A percentile compares a stretch with the other conserved stretches of the same genome.
Evolutionary conservation across 2,888 invertebrate species (phyloP).

Genomic region (Diadegma fenestrale): DNA sequence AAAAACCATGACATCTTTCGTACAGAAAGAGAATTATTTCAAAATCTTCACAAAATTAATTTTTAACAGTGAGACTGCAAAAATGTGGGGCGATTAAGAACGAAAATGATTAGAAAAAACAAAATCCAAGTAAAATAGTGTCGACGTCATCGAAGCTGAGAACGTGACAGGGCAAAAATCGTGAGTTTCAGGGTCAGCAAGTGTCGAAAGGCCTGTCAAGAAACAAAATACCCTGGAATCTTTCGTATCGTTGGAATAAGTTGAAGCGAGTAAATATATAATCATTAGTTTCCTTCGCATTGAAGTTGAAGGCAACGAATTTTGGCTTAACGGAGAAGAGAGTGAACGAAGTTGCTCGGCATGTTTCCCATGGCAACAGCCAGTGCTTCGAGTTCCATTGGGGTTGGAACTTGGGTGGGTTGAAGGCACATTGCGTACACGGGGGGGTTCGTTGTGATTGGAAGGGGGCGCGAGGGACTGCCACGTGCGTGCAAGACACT

Average conservation of each 20-base stretch:
- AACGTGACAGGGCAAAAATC: not conserved
- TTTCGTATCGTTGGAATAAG: not conserved
- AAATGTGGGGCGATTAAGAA: too few species aligned
- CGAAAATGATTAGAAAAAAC: too few species aligned
- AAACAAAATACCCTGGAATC: not conserved
- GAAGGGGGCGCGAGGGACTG: slow-evolving; percentile 72
- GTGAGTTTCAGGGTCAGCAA: not conserved
- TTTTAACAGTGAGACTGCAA: not conserved
- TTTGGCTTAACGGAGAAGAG: slow-evolving; percentile 82
- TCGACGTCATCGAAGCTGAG: not conserved
- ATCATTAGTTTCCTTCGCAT: not conserved
- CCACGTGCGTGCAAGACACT: slow-evolving; percentile 75
- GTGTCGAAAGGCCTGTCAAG: not conserved
- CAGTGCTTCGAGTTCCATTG: slow-evolving; percentile 44
- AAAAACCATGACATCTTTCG: too few species aligned
- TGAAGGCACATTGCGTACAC: slow-evolving; percentile 52
- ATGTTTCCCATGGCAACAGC: slow-evolving; percentile 79
- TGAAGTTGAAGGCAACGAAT: slow-evolving; percentile 80
- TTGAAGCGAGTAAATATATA: slow-evolving; percentile 3
- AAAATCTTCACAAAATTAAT: too few species aligned
- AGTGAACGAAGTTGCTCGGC: slow-evolving; percentile 73
- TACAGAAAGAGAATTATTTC: too few species aligned
- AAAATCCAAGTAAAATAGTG: too few species aligned
- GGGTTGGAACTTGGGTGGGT: slow-evolving; percentile 48
- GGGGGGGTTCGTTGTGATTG: slow-evolving; percentile 77